Percentiles rank a stretch among this genome's conserved stretches.
phyloP scores from a whole-genome alignment of 2,888 invertebrate genomes.

The Ornithoptera alexandrae region DNA sequence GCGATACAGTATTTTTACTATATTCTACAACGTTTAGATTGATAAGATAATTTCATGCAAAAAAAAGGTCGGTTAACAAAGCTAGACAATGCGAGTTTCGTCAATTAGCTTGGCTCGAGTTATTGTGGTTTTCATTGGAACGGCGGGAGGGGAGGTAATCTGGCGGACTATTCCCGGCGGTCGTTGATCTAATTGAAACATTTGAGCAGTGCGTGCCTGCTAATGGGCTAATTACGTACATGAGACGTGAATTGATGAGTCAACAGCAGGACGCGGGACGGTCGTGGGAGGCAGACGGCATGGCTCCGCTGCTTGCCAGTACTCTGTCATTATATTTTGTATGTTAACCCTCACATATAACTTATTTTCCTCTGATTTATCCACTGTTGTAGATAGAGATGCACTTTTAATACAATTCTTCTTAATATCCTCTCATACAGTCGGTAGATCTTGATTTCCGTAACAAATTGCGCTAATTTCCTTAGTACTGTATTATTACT shows the following conservation, averaged over 20 bases:
- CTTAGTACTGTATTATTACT: too few species aligned
- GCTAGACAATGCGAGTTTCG: constrained; percentile 23
- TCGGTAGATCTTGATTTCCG: too few species aligned
- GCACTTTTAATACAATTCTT: neutral
- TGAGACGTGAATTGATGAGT: constrained; percentile 74
- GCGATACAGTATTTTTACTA: too few species aligned
- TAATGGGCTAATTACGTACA: constrained; percentile 76
- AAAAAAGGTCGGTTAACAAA: constrained; percentile 10
- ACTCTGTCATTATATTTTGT: constrained; percentile 37
- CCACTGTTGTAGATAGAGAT: neutral
- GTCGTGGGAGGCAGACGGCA: constrained; percentile 77
- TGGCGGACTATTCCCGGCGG: constrained; percentile 64
- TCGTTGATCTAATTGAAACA: constrained; percentile 75
- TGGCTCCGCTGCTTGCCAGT: constrained; percentile 62
- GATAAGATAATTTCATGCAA: neutral
- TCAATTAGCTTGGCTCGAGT: constrained; percentile 35
- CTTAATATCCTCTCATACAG: neutral
- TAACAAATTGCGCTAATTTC: too few species aligned
- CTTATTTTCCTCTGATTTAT: neutral
- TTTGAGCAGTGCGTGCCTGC: constrained; percentile 77
- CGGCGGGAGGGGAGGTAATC: constrained; percentile 60
- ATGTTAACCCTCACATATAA: constrained; percentile 17
- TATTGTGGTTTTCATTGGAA: constrained; percentile 56
- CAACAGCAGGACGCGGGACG: constrained; percentile 66
- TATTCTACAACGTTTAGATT: too few species aligned